Evolutionary conservation across 2,113 vertebrate genomes (phyloP).

Genomic region (Saguinus midas): DNA sequence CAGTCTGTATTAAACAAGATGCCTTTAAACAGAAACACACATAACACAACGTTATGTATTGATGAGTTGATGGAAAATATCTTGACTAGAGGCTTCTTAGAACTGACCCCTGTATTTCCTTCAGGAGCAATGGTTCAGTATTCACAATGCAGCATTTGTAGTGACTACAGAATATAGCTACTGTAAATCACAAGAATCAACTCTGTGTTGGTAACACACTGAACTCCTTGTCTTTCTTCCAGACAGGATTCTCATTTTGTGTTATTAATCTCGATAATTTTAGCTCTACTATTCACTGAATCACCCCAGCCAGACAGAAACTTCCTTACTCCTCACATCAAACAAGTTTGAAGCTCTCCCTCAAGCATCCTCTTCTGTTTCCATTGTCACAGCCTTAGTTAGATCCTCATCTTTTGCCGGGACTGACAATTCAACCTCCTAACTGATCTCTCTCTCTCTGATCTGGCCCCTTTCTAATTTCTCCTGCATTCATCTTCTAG

Average conservation of each 20-base stretch:
- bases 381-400: neutral
- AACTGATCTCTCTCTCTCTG: neutral
- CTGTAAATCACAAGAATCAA: neutral
- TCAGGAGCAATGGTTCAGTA: neutral
- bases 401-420: neutral
- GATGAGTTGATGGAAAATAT: neutral
- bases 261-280: neutral
- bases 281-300: neutral
- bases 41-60: neutral
- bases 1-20: neutral
- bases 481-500: neutral
- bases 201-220: neutral
- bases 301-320: neutral
- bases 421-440: neutral
- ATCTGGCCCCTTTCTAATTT: neutral
- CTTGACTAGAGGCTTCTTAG: neutral
- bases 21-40: neutral
- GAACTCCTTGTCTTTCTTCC: neutral
- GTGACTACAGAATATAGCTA: neutral
- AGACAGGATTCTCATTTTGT: neutral
- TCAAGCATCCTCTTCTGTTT: neutral
- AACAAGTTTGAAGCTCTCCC: neutral
- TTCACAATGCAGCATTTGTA: neutral
- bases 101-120: neutral
- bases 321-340: neutral